Evolutionary conservation across 2,888 invertebrate species (phyloP).

Genomic region (Sipha maydis): DNA sequence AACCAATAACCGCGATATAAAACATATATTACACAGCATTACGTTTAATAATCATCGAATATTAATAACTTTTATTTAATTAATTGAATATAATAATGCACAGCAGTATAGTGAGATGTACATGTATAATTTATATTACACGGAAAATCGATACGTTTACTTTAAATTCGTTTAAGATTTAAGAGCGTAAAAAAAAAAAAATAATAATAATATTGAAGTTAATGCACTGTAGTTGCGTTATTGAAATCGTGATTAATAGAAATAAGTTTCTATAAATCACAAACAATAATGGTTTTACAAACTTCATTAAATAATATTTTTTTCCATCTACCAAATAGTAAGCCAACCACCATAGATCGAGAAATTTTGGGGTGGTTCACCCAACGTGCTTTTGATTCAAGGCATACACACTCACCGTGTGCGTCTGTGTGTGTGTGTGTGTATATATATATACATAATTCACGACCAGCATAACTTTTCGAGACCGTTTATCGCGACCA

Average conservation of each 20-base stretch:
- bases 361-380: neutral
- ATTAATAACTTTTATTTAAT: too few relatives aligned
- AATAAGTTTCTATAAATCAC: neutral
- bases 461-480: neutral
- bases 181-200: too few relatives aligned
- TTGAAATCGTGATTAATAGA: neutral
- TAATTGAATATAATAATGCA: too few relatives aligned
- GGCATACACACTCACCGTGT: too few relatives aligned
- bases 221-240: neutral
- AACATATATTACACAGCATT: too few relatives aligned
- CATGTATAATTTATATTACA: too few relatives aligned
- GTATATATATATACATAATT: neutral
- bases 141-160: too few relatives aligned
- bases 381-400: neutral
- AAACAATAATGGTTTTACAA: neutral
- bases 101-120: too few relatives aligned
- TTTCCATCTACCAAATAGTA: neutral
- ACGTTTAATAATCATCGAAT: too few relatives aligned
- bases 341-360: neutral
- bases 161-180: too few relatives aligned
- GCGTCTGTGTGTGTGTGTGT: too few relatives aligned
- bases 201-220: neutral
- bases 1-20: too few relatives aligned
- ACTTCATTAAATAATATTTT: neutral
- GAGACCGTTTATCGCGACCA: conserved; percentile 22